phyloP scores from a whole-genome alignment of 1,140 invertebrate genomes.

The Penaeus chinensis region DNA sequence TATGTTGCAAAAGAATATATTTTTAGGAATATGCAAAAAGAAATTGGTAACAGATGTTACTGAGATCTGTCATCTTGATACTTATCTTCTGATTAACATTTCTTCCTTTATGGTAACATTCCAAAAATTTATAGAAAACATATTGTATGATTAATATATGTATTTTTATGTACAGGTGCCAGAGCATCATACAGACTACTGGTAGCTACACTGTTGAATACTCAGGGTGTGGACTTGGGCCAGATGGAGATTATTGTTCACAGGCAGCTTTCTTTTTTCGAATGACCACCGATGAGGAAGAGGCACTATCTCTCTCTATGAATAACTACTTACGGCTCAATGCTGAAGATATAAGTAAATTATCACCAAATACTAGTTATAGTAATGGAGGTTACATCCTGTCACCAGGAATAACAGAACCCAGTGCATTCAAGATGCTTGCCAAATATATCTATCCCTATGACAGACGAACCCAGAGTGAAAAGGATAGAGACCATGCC shows the following conservation, averaged over 20 bases:
- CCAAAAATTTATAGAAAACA: no score
- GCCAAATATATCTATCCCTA: conserved; percentile 12
- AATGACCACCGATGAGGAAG: neutral
- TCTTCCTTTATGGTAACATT: no score
- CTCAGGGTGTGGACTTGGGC: conserved; percentile 43
- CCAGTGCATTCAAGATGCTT: neutral
- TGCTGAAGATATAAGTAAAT: neutral
- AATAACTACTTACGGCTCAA: neutral
- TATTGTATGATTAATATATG: neutral
- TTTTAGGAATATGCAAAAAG: no score
- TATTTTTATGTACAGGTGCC: conserved; percentile 26
- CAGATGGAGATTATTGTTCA: conserved; percentile 25
- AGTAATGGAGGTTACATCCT: no score
- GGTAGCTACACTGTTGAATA: conserved; percentile 20
- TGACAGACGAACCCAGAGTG: conserved; percentile 32
- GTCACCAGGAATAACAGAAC: no score
- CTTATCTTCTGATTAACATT: no score
- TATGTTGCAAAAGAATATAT: no score
- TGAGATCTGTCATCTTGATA: no score
- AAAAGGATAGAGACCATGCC: conserved; percentile 19
- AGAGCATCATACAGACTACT: conserved; percentile 15
- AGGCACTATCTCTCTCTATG: neutral
- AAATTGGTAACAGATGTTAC: no score
- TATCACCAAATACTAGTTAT: neutral
- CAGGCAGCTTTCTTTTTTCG: conserved; percentile 29